These are phyloP conservation scores for Euglossa dilemma DNA, from an alignment of 1,140 invertebrate genomes.

Conservation along the genomic window DNA sequence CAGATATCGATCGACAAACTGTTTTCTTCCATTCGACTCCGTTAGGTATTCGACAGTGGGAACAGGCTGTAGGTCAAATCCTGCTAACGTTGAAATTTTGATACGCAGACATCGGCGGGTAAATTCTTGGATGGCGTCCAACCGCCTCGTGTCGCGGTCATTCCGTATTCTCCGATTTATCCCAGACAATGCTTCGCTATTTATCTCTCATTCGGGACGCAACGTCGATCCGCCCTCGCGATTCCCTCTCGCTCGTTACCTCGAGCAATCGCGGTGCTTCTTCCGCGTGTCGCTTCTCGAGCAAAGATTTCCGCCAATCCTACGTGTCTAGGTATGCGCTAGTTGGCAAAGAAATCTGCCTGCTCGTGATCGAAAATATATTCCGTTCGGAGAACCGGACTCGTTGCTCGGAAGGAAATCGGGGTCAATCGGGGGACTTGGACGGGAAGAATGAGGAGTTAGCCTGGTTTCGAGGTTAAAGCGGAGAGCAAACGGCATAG, in stretches of 20 bases:
- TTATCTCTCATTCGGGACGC: constrained; percentile 48
- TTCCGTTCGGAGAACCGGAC: neutral
- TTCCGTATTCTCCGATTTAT: constrained; percentile 60
- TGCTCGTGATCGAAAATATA: neutral
- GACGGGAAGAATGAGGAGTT: no score
- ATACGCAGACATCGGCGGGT: constrained; percentile 61
- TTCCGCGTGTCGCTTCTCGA: neutral
- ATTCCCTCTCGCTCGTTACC: neutral
- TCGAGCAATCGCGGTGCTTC: neutral
- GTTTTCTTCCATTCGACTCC: constrained; percentile 34
- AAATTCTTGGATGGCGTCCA: constrained; percentile 66
- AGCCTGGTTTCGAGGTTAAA: no score
- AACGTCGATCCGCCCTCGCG: constrained; percentile 43
- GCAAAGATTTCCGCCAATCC: neutral
- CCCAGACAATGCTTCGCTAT: constrained; percentile 50
- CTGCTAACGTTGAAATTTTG: constrained; percentile 73
- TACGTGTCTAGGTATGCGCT: neutral
- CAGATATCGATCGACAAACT: constrained; percentile 23
- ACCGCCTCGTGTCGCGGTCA: neutral
- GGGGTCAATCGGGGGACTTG: neutral
- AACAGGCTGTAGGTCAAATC: constrained; percentile 53
- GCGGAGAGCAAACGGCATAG: no score
- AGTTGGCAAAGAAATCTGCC: no score
- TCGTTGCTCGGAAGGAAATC: neutral
- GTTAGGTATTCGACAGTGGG: constrained; percentile 49